phyloP scores from a whole-genome alignment of 2,888 invertebrate genomes.

The Psylliodes chrysocephalus region DNA sequence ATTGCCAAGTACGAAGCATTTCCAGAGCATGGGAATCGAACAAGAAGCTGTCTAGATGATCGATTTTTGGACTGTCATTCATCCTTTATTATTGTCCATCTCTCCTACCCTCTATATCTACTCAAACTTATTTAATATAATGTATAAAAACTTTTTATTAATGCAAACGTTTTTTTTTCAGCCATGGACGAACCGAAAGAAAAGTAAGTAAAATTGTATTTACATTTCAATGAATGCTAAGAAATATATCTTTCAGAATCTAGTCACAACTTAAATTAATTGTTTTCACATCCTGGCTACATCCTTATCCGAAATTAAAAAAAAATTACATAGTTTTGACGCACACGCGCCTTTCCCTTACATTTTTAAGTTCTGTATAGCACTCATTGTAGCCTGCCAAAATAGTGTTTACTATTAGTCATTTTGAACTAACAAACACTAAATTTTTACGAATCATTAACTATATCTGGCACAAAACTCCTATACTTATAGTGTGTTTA shows the following conservation, averaged over 20 bases:
- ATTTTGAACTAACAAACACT: not conserved
- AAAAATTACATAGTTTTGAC: not conserved
- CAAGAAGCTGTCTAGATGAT: too few species aligned
- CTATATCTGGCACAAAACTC: conserved; percentile 1
- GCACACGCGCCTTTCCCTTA: conserved; percentile 1
- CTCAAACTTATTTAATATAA: too few species aligned
- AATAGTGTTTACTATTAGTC: conserved; percentile 10
- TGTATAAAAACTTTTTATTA: conserved; percentile 19
- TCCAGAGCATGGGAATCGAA: too few species aligned
- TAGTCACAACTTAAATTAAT: too few species aligned
- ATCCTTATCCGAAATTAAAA: too few species aligned
- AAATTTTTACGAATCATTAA: conserved; percentile 3
- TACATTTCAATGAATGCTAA: too few species aligned
- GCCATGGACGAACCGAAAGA: conserved; percentile 96
- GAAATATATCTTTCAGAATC: too few species aligned
- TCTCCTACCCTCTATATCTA: too few species aligned
- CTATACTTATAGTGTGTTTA: conserved; percentile 1
- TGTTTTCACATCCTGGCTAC: too few species aligned
- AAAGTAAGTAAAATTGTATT: conserved; percentile 85
- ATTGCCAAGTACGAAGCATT: too few species aligned
- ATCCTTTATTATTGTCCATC: too few species aligned
- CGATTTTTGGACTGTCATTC: too few species aligned
- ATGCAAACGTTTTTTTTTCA: conserved; percentile 69
- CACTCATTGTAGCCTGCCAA: conserved; percentile 1
- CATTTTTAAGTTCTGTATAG: conserved; percentile 8